Conservation (phyloP, 2,888 invertebrate species). For the Hirtodrosophila confusa region DNA sequence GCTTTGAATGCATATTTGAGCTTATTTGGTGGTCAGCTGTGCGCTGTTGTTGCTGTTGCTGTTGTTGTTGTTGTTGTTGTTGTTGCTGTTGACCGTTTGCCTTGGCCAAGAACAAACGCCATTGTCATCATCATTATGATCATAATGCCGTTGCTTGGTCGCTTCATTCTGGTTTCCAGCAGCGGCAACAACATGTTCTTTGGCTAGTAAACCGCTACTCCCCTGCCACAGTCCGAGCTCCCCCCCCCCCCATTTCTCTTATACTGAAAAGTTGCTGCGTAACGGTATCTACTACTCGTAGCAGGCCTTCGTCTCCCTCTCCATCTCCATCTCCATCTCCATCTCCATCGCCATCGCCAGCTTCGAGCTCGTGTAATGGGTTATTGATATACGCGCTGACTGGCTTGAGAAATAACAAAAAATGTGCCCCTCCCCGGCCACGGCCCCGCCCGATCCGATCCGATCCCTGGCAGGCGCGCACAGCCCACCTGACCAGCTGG, state of each 20-base stretch:
- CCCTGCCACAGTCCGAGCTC: constrained; percentile 17
- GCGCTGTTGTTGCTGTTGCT: constrained; percentile 18
- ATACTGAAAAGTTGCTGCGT: constrained; percentile 69
- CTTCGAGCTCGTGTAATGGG: constrained; percentile 55
- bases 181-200: constrained; percentile 57
- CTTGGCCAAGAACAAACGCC: constrained; percentile 17
- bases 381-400: constrained; percentile 65
- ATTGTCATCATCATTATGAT: constrained; percentile 55
- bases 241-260: constrained; percentile 5
- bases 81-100: constrained; percentile 16
- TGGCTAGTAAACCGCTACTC: constrained; percentile 47
- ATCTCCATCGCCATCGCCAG: constrained; percentile 1
- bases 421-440: constrained; percentile 46
- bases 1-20: constrained; percentile 44
- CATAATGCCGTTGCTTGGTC: constrained; percentile 49
- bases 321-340: neutral
- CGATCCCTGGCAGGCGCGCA: constrained; percentile 1
- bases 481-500: constrained; percentile 36
- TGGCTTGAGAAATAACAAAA: constrained; percentile 19
- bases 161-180: constrained; percentile 55
- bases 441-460: no score
- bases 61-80: constrained; percentile 11
- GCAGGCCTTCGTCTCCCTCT: constrained; percentile 9
- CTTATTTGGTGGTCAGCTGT: constrained; percentile 53
- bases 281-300: constrained; percentile 71